phyloP scores from a whole-genome alignment of 2,113 vertebrate genomes.

The Narcine bancroftii region DNA sequence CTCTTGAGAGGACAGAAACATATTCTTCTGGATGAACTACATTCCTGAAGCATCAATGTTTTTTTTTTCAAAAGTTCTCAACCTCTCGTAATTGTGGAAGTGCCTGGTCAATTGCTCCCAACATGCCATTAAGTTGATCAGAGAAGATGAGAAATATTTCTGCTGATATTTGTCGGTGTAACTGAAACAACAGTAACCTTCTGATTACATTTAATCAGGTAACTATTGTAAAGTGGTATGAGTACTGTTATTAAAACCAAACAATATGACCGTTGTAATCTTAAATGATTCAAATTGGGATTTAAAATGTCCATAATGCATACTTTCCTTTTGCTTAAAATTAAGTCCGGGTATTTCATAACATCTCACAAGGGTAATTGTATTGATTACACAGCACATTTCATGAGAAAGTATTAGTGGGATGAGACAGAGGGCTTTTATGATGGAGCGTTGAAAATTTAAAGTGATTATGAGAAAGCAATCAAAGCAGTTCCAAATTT shows the following conservation, averaged over 20 bases:
- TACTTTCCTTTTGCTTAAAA: constrained; percentile 26
- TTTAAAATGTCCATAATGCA: constrained; percentile 28
- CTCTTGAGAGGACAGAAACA: neutral
- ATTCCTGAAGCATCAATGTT: neutral
- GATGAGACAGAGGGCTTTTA: constrained; percentile 32
- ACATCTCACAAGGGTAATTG: constrained; percentile 27
- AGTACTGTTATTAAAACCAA: constrained; percentile 33
- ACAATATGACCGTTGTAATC: constrained; percentile 36
- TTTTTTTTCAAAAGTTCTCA: neutral
- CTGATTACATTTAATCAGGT: constrained; percentile 13
- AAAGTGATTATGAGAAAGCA: constrained; percentile 32
- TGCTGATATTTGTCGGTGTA: constrained; percentile 8
- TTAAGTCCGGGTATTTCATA: constrained; percentile 25
- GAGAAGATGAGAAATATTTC: constrained; percentile 15
- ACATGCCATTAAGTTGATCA: constrained; percentile 8
- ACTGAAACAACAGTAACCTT: constrained; percentile 23
- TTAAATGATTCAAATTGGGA: constrained; percentile 33
- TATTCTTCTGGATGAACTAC: neutral
- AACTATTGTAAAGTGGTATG: constrained; percentile 28
- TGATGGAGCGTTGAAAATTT: constrained; percentile 30
- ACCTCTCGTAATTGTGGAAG: neutral
- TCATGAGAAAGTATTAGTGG: constrained; percentile 30
- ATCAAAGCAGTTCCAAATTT: constrained; percentile 31
- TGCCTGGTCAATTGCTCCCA: neutral
- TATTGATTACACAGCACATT: constrained; percentile 30